A percentile compares a stretch with the other conserved stretches of the same genome.
Evolutionary conservation across 2,888 invertebrate genomes (phyloP).

Genomic region (Podotricha telesiphe): DNA sequence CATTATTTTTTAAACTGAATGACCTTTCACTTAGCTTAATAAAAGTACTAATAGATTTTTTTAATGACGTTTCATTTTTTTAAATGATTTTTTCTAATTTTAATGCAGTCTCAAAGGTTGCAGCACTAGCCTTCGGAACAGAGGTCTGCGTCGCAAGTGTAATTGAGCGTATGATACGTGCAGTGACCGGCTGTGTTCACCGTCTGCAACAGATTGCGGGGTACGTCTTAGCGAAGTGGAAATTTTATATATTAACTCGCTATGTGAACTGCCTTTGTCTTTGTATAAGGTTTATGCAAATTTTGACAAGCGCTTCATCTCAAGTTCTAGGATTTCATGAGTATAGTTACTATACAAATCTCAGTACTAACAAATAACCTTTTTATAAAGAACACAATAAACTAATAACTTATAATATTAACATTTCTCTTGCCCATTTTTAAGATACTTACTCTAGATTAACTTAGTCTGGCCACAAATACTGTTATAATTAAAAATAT

Average conservation of each 20-base stretch:
- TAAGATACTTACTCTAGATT: too few species aligned
- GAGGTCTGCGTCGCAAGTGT: conserved; percentile 48
- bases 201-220: conserved; percentile 58
- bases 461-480: too few species aligned
- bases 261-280: conserved; percentile 3
- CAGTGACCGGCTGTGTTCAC: conserved; percentile 68
- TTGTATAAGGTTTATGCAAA: conserved; percentile 1
- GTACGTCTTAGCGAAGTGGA: conserved; percentile 37
- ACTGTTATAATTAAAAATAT: too few species aligned
- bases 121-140: conserved; percentile 35
- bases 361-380: too few species aligned
- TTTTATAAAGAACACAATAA: too few species aligned
- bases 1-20: neutral
- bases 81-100: conserved; percentile 13
- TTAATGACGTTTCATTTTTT: too few species aligned
- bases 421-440: too few species aligned
- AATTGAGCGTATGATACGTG: conserved; percentile 76
- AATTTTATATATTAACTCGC: conserved; percentile 29
- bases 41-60: neutral
- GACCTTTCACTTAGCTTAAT: neutral
- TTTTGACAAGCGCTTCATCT: neutral
- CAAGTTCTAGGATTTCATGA: neutral
- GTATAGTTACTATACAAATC: too few species aligned
- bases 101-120: conserved; percentile 33
- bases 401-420: too few species aligned